Evolutionary conservation across 2,113 vertebrate genomes (phyloP).

Genomic region (Emberiza fucata): DNA sequence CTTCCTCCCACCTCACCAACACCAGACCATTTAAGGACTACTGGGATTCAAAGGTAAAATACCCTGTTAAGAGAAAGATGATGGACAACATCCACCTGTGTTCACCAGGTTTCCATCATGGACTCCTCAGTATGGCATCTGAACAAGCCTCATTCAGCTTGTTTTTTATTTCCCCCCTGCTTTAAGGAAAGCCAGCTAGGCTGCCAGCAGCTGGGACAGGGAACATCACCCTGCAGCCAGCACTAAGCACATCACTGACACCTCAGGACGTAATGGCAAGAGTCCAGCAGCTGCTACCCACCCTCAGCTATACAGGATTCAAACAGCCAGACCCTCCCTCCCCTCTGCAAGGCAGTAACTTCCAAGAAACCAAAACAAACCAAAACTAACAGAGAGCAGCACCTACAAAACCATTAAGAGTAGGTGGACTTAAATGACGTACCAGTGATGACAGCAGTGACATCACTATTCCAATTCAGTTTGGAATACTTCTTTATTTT

Average conservation of each 20-base stretch:
- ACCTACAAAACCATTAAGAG: not conserved
- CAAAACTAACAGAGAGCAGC: not conserved
- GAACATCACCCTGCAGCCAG: not conserved
- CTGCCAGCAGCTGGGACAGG: not conserved
- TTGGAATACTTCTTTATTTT: not conserved
- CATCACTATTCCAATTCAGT: accelerated
- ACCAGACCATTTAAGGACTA: not conserved
- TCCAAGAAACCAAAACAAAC: not conserved
- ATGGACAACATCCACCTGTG: not conserved
- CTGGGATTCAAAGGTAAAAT: not conserved
- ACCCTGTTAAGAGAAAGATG: not conserved
- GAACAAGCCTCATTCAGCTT: not conserved
- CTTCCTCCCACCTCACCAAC: not conserved
- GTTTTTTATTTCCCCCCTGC: accelerated
- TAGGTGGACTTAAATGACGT: not conserved
- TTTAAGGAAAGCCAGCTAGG: not conserved
- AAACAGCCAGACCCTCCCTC: not conserved
- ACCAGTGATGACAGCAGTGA: not conserved
- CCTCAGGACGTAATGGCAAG: not conserved
- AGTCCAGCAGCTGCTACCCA: not conserved
- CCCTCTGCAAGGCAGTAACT: not conserved
- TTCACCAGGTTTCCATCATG: not conserved
- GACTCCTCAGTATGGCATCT: not conserved
- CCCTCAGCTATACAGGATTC: not conserved
- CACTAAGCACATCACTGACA: not conserved